Evolutionary conservation across 2,888 invertebrate genomes (phyloP).

Genomic region (Athalia rosae): DNA sequence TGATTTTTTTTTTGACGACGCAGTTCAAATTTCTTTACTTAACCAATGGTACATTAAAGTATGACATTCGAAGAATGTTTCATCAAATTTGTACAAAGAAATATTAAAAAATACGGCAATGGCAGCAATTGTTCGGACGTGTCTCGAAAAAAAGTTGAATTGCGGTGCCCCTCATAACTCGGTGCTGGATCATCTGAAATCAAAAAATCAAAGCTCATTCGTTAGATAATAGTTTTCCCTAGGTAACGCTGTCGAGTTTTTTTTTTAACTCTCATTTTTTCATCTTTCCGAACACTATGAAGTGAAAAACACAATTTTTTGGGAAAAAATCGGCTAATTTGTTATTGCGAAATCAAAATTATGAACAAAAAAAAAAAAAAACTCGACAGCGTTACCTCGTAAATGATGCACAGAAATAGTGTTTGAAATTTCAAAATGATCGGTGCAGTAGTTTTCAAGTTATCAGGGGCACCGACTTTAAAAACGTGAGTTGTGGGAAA

Average conservation of each 20-base stretch:
- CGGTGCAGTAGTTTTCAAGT: conserved; percentile 48
- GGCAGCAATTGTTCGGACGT: conserved; percentile 50
- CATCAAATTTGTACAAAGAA: conserved; percentile 45
- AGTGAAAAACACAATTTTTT: conserved; percentile 51
- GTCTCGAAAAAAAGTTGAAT: conserved; percentile 51
- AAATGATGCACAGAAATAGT: conserved; percentile 50
- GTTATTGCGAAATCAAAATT: conserved; percentile 52
- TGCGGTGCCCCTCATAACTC: conserved; percentile 52
- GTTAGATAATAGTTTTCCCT: conserved; percentile 49
- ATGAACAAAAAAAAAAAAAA: conserved; percentile 49
- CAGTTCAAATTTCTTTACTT: conserved; percentile 48
- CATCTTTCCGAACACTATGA: conserved; percentile 48
- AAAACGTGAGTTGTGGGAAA: conserved; percentile 42
- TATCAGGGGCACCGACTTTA: conserved; percentile 45
- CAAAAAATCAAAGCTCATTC: conserved; percentile 51
- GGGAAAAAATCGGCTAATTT: conserved; percentile 52
- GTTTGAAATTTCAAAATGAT: conserved; percentile 51
- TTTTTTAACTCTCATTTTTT: conserved; percentile 48
- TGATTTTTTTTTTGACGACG: conserved; percentile 50
- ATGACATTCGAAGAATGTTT: conserved; percentile 49
- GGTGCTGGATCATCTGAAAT: conserved; percentile 53
- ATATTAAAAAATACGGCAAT: conserved; percentile 50
- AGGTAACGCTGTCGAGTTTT: conserved; percentile 48
- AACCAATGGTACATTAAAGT: conserved; percentile 47
- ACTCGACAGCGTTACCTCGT: conserved; percentile 52